These are phyloP conservation scores for Polyergus mexicanus DNA, from an alignment of 1,140 invertebrate genomes.

Conservation along the genomic window DNA sequence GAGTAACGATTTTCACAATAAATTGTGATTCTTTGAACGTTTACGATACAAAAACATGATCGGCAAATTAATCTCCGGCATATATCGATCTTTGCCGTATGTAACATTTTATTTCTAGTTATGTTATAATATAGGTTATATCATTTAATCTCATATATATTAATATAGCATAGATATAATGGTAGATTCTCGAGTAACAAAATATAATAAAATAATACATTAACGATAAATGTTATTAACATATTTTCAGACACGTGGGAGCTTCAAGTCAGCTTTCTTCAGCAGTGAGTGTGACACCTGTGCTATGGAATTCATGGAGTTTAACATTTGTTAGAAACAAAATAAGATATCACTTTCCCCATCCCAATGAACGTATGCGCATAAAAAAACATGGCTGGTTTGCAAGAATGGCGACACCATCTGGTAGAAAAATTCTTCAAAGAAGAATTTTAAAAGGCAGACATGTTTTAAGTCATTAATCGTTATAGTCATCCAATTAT, in stretches of 20 bases:
- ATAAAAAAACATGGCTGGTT: slow-evolving; percentile 91
- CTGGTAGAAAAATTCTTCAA: slow-evolving; percentile 90
- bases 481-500: slow-evolving; percentile 15
- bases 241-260: slow-evolving; percentile 5
- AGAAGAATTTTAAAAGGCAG: slow-evolving; percentile 91
- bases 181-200: neutral
- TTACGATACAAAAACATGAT: slow-evolving; percentile 52
- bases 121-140: neutral
- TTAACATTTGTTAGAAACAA: slow-evolving; percentile 83
- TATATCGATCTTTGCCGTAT: slow-evolving; percentile 60
- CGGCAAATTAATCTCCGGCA: slow-evolving; percentile 43
- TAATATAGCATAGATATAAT: neutral
- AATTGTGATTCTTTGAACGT: neutral
- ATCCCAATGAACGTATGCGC: slow-evolving; percentile 90
- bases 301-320: slow-evolving; percentile 64
- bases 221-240: neutral
- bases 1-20: neutral
- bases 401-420: slow-evolving; percentile 89
- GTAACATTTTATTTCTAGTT: neutral
- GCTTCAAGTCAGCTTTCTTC: neutral
- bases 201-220: neutral
- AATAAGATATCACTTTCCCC: slow-evolving; percentile 90
- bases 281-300: neutral
- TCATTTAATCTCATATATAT: neutral
- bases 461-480: slow-evolving; percentile 90